phyloP scores from a whole-genome alignment of 2,113 vertebrate genomes.

The Eulemur macaco region DNA sequence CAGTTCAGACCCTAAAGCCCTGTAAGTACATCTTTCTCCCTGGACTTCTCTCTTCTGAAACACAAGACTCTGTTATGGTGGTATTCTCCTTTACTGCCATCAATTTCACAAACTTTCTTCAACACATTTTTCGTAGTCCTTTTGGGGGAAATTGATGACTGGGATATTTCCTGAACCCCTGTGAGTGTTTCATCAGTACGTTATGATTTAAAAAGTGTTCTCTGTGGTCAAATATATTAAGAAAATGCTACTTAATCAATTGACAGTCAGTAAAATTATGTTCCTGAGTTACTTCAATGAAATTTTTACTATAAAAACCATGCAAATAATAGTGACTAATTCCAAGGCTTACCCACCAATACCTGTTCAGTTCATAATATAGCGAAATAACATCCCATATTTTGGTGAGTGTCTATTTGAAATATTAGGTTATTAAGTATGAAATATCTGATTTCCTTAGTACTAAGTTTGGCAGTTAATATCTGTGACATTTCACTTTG shows the following conservation, averaged over 20 bases:
- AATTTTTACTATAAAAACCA: no score
- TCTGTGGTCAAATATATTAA: not conserved
- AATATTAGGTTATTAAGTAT: no score
- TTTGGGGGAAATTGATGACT: not conserved
- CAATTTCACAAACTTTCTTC: not conserved
- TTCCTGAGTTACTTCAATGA: not conserved
- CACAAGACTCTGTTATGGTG: not conserved
- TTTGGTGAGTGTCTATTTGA: not conserved
- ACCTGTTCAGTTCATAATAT: not conserved
- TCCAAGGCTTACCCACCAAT: not conserved
- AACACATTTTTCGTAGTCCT: not conserved
- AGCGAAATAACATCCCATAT: not conserved
- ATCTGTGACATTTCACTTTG: no score
- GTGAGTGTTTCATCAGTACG: not conserved
- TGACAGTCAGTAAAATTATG: not conserved
- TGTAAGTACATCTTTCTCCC: not conserved
- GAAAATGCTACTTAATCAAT: not conserved
- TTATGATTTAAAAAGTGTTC: not conserved
- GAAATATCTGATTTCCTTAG: no score
- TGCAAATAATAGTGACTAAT: not conserved
- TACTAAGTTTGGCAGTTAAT: no score
- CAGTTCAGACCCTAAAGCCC: not conserved
- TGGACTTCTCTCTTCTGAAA: not conserved
- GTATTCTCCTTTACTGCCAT: not conserved
- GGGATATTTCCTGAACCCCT: no score